phyloP scores from a whole-genome alignment of 2,888 invertebrate genomes.

The Brenthis ino region DNA sequence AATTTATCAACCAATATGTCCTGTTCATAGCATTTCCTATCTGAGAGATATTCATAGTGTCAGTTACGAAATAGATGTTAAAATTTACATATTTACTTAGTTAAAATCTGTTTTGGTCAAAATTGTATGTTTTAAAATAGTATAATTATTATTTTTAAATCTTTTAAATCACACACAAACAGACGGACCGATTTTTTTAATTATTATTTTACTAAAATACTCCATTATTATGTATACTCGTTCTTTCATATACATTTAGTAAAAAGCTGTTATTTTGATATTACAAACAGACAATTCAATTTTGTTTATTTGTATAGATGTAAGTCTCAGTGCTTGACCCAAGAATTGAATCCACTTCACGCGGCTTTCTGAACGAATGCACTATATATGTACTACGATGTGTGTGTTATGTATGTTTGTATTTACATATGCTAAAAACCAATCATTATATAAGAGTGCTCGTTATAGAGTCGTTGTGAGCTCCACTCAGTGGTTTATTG shows the following conservation, averaged over 20 bases:
- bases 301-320: neutral
- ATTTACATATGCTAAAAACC: slow-evolving; percentile 7
- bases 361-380: too few species aligned
- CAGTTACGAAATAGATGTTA: too few species aligned
- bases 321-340: neutral
- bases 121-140: too few species aligned
- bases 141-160: too few species aligned
- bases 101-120: too few species aligned
- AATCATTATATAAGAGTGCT: slow-evolving; percentile 15
- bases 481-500: slow-evolving; percentile 9
- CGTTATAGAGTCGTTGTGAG: slow-evolving; percentile 15
- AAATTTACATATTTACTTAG: too few species aligned
- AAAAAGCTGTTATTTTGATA: too few species aligned
- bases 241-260: neutral
- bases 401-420: neutral
- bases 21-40: too few species aligned
- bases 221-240: neutral
- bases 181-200: neutral
- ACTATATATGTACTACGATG: too few species aligned
- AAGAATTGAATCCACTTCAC: too few species aligned
- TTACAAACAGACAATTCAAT: neutral
- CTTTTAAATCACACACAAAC: neutral
- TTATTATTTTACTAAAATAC: neutral
- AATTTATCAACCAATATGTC: too few species aligned
- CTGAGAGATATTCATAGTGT: too few species aligned